phyloP scores from a whole-genome alignment of 2,888 invertebrate species.

The Sabatieria punctata region DNA sequence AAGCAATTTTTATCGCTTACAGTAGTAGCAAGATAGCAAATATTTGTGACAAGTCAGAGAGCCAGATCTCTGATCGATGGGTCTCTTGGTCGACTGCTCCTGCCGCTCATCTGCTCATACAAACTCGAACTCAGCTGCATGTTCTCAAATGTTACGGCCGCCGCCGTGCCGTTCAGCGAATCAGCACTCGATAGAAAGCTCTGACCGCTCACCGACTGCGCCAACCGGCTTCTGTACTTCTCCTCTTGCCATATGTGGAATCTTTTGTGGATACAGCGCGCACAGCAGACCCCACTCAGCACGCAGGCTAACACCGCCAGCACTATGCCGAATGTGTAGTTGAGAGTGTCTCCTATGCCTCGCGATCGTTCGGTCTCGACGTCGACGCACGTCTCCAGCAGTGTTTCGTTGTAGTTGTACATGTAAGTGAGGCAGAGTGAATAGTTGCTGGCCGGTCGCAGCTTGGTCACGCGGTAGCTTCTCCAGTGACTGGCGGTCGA shows the following conservation, averaged over 20 bases:
- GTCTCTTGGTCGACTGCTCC: too few species aligned
- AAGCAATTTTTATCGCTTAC: too few species aligned
- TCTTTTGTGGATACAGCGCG: slow-evolving; percentile 6
- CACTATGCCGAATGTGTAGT: not conserved
- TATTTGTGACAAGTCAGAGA: too few species aligned
- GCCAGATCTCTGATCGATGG: too few species aligned
- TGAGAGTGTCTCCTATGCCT: not conserved
- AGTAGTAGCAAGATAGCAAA: too few species aligned
- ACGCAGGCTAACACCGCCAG: not conserved
- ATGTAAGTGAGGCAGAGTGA: slow-evolving; percentile 7
- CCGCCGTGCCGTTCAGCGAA: not conserved
- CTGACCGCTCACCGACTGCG: slow-evolving; percentile 7
- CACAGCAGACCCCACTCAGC: slow-evolving; percentile 1
- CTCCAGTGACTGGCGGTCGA: not conserved
- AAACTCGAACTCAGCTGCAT: not conserved
- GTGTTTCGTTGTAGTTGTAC: not conserved
- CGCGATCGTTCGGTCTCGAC: not conserved
- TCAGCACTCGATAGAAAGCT: slow-evolving; percentile 8
- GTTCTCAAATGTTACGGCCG: slow-evolving; percentile 5
- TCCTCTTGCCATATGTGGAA: slow-evolving; percentile 11
- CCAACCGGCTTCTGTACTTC: slow-evolving; percentile 8
- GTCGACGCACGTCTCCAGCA: slow-evolving; percentile 7
- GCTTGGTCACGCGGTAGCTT: not conserved
- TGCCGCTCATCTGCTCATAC: too few species aligned
- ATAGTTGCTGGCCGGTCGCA: slow-evolving; percentile 8